Base-by-base conservation (phyloP, 2,888 invertebrate species). In the Eupithecia subumbrata region DNA sequence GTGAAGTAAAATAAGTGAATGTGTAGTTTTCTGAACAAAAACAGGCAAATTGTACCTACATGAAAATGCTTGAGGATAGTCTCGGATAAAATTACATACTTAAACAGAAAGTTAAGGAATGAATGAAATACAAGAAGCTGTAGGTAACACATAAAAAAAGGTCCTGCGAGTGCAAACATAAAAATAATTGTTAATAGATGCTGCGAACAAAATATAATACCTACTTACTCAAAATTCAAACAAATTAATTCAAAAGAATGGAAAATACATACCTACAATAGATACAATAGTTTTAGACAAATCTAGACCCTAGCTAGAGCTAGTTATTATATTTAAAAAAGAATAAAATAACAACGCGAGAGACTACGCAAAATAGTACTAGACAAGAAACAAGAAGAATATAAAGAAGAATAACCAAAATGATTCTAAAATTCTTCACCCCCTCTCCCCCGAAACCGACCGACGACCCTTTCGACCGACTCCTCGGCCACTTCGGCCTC, bases 401-500 rank as follows among this genome's bases (percentile, higher is more conserved):
- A 25, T 14, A 43, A 43, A 67, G 0, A 43, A 22, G n/a, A 71
- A 25, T 64, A 74, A 69, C 18, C 60, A 89, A 86, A 80, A 93
- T 92, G 92, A 90, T 91, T 9, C 81, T 88, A 71, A 87, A 84
- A 68, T 75, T 88, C 70, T 76, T 84, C 45, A 68, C 68, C 5
- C 79, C 79, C 0, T 84, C 87, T 78, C 70, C 83, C 4, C 78
- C 82, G 1, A 79, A 74, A 2, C 82, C 82, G 34, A 90, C 89
- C 60, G 90, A 92, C n/a, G 94, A 94, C 69, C 85, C 85, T 0
- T 86, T 94, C 43, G 88, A 89, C 1, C 89, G 88, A 45, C 78
- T 94, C 2, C 82, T 94, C 0, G 94, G 94, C 0, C 89, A 93
- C 22, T 91, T 97, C 68, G 97, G 97, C 5, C 94, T 90, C 83